phyloP scores from a whole-genome alignment of 2,113 vertebrate genomes.

The Trematocara stigmaticum region DNA sequence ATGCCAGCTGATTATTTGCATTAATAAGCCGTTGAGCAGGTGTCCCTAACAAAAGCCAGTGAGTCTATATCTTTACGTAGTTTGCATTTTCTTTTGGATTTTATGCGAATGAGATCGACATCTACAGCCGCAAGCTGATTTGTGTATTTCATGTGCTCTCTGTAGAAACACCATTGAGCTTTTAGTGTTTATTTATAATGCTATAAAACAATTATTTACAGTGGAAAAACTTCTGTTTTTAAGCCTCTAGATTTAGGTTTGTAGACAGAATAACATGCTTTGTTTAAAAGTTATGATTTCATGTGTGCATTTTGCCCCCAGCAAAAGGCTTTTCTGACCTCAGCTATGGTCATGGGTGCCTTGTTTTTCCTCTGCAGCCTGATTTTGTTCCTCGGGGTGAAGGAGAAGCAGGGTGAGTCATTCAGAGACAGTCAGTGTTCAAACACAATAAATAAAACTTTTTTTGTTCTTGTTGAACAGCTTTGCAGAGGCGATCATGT shows the following conservation, averaged over 20 bases:
- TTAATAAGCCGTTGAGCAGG: not conserved
- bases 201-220: not conserved
- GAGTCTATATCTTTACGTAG: not conserved
- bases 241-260: not conserved
- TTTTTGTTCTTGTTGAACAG: not conserved
- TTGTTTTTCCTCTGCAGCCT: constrained; percentile 72
- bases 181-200: not conserved
- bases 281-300: not conserved
- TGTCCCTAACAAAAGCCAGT: not conserved
- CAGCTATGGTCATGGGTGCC: constrained; percentile 59
- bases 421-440: not conserved
- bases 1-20: not conserved
- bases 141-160: not conserved
- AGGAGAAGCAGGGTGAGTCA: constrained; percentile 67
- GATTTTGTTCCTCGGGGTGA: constrained; percentile 71
- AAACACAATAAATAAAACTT: not conserved
- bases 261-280: not conserved
- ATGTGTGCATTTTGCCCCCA: constrained; percentile 1
- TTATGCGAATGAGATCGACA: not conserved
- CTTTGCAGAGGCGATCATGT: not conserved
- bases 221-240: not conserved
- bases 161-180: not conserved
- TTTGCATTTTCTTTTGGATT: not conserved
- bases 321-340: constrained; percentile 64
- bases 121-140: not conserved